Conservation (phyloP, 1,140 invertebrate species). For the Drosophila ficusphila region DNA sequence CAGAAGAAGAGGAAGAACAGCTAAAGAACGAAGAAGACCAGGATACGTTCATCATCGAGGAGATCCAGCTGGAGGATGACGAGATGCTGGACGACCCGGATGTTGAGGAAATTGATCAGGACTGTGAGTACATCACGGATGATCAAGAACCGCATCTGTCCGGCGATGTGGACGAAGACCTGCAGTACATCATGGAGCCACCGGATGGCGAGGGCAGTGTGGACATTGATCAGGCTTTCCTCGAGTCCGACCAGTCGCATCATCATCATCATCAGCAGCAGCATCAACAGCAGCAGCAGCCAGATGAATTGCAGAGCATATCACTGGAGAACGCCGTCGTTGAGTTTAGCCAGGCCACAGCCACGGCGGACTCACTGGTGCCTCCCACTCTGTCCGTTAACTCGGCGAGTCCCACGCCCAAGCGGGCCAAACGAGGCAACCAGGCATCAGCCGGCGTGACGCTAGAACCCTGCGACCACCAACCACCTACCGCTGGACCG, state of each 20-base stretch:
- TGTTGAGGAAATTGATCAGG: constrained; percentile 53
- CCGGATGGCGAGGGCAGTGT: constrained; percentile 64
- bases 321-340: constrained; percentile 69
- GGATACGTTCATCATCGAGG: constrained; percentile 78
- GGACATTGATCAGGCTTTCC: constrained; percentile 68
- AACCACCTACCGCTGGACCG: constrained; percentile 33
- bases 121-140: constrained; percentile 69
- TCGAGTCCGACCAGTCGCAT: constrained; percentile 48
- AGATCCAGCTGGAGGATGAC: constrained; percentile 78
- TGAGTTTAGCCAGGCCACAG: constrained; percentile 61
- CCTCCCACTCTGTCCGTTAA: constrained; percentile 37
- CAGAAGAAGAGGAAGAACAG: constrained; percentile 37
- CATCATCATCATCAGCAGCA: constrained; percentile 45
- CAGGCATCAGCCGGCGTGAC: constrained; percentile 19
- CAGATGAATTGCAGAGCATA: constrained; percentile 57
- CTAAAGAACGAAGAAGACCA: constrained; percentile 59
- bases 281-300: constrained; percentile 39
- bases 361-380: constrained; percentile 31
- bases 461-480: constrained; percentile 62
- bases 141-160: constrained; percentile 61
- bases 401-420: constrained; percentile 59
- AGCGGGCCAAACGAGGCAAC: constrained; percentile 50
- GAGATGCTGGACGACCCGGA: constrained; percentile 75
- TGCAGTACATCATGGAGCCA: constrained; percentile 74
- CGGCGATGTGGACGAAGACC: constrained; percentile 67